Percentiles rank a stretch among this genome's conserved stretches.
phyloP scores from a whole-genome alignment of 2,113 vertebrate species.

The Spermophilus dauricus region DNA sequence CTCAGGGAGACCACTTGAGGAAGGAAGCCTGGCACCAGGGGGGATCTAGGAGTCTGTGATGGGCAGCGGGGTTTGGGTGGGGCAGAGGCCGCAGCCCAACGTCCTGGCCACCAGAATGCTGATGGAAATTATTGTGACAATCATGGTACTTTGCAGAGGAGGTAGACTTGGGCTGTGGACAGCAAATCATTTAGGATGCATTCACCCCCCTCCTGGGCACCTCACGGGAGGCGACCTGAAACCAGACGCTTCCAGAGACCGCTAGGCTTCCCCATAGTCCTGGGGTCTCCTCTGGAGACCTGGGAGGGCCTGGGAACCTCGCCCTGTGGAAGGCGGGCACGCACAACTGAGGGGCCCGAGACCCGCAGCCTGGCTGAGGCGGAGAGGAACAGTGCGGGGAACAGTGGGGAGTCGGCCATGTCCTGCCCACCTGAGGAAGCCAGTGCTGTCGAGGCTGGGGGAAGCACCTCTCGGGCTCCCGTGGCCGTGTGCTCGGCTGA shows the following conservation, averaged over 20 bases:
- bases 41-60: accelerated
- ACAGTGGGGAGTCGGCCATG: background rate
- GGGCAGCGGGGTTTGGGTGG: accelerated
- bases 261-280: accelerated
- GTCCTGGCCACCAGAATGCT: accelerated
- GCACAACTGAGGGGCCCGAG: accelerated
- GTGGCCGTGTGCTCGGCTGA: background rate
- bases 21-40: background rate
- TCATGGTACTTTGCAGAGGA: background rate
- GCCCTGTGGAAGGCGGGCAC: accelerated
- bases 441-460: background rate
- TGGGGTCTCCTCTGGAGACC: background rate
- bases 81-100: too few species aligned
- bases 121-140: background rate
- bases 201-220: background rate
- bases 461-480: background rate
- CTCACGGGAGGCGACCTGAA: background rate
- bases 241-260: background rate
- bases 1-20: background rate
- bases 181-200: accelerated
- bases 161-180: background rate
- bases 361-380: background rate
- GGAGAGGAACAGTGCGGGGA: background rate
- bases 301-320: too few species aligned
- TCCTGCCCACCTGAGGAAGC: background rate